Conservation (phyloP, 2,888 invertebrate species). For the Epinotia ramella region DNA sequence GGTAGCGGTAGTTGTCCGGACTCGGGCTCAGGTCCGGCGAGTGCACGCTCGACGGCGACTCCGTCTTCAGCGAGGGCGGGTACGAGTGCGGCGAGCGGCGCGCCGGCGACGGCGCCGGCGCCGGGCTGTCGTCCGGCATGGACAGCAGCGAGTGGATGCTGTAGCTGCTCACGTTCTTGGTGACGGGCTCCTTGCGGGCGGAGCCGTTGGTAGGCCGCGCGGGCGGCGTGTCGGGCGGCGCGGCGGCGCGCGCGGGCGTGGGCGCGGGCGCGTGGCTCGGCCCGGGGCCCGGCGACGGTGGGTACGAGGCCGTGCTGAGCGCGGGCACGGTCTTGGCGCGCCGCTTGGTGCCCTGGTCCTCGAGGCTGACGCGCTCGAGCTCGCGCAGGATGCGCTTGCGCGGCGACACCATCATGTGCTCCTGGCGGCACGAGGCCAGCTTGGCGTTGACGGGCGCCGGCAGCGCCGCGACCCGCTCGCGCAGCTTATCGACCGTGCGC, state of each 20-base stretch:
- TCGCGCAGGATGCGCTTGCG: constrained; percentile 93
- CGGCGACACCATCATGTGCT: constrained; percentile 89
- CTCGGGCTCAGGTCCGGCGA: constrained; percentile 78
- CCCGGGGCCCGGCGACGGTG: constrained; percentile 54
- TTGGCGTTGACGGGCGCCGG: constrained; percentile 77
- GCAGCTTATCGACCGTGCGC: constrained; percentile 69
- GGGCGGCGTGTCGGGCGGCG: constrained; percentile 58
- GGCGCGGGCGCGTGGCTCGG: constrained; percentile 64
- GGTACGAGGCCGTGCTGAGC: constrained; percentile 68
- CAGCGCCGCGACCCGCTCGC: constrained; percentile 71
- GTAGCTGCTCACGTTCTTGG: constrained; percentile 89
- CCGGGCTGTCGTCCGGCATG: constrained; percentile 82
- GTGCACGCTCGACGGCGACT: constrained; percentile 73
- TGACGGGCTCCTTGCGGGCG: constrained; percentile 63
- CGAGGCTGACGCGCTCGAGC: constrained; percentile 90
- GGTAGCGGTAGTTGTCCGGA: constrained; percentile 75
- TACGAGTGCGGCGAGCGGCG: constrained; percentile 67
- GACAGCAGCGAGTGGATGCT: constrained; percentile 94
- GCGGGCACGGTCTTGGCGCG: constrained; percentile 81
- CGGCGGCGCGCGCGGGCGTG: constrained; percentile 62
- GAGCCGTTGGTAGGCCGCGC: constrained; percentile 63
- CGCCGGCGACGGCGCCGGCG: constrained; percentile 63
- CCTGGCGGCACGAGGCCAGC: constrained; percentile 77
- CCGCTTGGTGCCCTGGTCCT: constrained; percentile 88
- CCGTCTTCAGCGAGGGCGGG: constrained; percentile 68